Evolutionary conservation across 2,113 vertebrate genomes (phyloP), one percentile per base, ranked within the genome.

Genomic region (Urocitellus parryii): DNA sequence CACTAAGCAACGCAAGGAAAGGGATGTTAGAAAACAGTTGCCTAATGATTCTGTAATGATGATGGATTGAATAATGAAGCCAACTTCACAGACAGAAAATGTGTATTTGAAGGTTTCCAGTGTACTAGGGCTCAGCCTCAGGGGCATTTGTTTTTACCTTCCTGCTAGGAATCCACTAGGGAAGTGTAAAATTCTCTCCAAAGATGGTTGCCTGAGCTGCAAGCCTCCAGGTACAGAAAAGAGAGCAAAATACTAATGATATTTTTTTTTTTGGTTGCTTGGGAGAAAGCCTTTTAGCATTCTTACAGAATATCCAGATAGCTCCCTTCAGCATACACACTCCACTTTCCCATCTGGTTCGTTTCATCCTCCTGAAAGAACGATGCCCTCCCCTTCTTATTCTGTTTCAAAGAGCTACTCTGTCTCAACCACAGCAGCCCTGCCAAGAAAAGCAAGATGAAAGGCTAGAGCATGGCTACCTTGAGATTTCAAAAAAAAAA

Each of bases 391-490:
- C 91, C 68, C 93, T 86, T 94, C 97, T 95, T 84, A 84, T 11
- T 97, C 79, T 63, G 1, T 95, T 97, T 97, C 96, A 98, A 98
- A 98, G 97, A 72, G 96, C 97, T 96, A 91, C 97, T 98, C 97
- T 79, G 68, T 92, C 94, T 97, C 95, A 95, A 96, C 94, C 96
- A 97, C 93, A 95, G 96, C 83, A 93, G 94, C 97, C 94, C 95
- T 94, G 93, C 97, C 97, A 96, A 88, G 89, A 74, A 94, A 77
- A 92, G 79, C 20, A 94, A 96, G 97, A 96, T 95, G 90, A 96
- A 96, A 96, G 89, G 80, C 79, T 93, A 87, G 89, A 48, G 83
- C 81, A 24, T 91, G 65, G 67, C 74, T 12, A 27, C 95, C 97
- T 97, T 98, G 94, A 97, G 96, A 96, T 97, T 97, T 97, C 90